phyloP scores from a whole-genome alignment of 2,888 invertebrate genomes.

The Oscheius sp. region DNA sequence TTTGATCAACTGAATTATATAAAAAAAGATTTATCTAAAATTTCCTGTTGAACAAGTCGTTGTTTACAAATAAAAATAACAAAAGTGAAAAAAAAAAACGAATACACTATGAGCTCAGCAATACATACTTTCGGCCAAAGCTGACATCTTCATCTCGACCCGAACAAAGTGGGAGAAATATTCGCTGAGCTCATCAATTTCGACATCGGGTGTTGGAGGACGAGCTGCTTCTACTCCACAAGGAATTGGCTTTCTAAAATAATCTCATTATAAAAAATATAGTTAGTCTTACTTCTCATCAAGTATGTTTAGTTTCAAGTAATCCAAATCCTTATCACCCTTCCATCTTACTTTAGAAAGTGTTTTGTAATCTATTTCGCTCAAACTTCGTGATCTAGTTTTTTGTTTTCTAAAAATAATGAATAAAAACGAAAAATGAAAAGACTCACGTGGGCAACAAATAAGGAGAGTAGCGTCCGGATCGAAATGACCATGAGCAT shows the following conservation, averaged over 20 bases:
- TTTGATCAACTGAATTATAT: background rate
- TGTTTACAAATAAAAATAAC: constrained; percentile 2
- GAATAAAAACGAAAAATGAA: background rate
- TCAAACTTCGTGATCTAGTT: constrained; percentile 8
- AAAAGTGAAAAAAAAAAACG: background rate
- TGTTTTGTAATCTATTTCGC: constrained; percentile 13
- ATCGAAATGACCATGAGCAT: constrained; percentile 20
- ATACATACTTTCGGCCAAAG: constrained; percentile 66
- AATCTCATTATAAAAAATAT: background rate
- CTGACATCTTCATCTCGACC: constrained; percentile 63
- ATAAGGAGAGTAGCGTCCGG: constrained; percentile 18
- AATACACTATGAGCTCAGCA: constrained; percentile 39
- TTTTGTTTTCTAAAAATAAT: constrained; percentile 14
- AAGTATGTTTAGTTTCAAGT: constrained; percentile 44
- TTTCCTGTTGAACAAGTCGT: background rate
- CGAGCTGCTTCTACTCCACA: constrained; percentile 55
- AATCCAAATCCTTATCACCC: constrained; percentile 45
- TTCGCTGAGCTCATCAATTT: constrained; percentile 64
- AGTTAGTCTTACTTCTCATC: constrained; percentile 34
- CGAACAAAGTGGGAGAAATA: constrained; percentile 65
- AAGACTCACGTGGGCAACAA: constrained; percentile 11
- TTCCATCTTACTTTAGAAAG: constrained; percentile 34
- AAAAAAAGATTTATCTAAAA: background rate
- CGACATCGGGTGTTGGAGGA: constrained; percentile 49
- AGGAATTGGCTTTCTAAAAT: constrained; percentile 42